phyloP scores from a whole-genome alignment of 2,888 invertebrate genomes.

The Macrophya annulata region DNA sequence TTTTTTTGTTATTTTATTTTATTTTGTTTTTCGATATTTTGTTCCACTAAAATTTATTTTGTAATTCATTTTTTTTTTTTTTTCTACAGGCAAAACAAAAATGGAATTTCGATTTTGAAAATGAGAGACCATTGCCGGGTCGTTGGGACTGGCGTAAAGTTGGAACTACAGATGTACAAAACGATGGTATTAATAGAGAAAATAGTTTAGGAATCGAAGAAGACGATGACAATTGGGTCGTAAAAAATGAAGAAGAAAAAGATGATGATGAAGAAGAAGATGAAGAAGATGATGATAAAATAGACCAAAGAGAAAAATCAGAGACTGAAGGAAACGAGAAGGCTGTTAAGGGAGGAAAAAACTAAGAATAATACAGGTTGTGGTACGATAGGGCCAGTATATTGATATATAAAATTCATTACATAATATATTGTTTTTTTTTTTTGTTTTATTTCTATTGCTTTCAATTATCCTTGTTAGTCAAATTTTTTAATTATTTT shows the following conservation, averaged over 20 bases:
- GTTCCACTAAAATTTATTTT: neutral
- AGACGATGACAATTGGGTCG: conserved; percentile 55
- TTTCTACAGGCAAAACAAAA: conserved; percentile 74
- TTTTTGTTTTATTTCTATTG: neutral
- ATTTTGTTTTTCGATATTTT: neutral
- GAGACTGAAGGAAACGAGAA: conserved; percentile 48
- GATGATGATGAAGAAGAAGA: conserved; percentile 60
- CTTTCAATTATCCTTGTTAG: neutral
- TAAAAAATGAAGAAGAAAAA: conserved; percentile 56
- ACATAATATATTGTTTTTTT: neutral
- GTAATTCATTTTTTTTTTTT: neutral
- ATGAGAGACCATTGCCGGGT: conserved; percentile 80
- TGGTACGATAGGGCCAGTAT: neutral
- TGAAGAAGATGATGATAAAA: conserved; percentile 32
- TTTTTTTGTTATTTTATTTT: neutral
- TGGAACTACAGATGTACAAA: conserved; percentile 55
- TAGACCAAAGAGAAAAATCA: conserved; percentile 38
- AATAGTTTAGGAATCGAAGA: neutral
- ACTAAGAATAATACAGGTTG: neutral
- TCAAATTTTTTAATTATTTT: neutral
- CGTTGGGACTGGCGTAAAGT: conserved; percentile 80
- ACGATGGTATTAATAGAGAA: neutral
- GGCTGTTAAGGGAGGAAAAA: conserved; percentile 29
- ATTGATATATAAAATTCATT: neutral
- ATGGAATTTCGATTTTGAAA: conserved; percentile 83